Evolutionary conservation across 1,140 invertebrate genomes (phyloP), one percentile per base, ranked within the genome.

Genomic region (Drosophila kikkawai): DNA sequence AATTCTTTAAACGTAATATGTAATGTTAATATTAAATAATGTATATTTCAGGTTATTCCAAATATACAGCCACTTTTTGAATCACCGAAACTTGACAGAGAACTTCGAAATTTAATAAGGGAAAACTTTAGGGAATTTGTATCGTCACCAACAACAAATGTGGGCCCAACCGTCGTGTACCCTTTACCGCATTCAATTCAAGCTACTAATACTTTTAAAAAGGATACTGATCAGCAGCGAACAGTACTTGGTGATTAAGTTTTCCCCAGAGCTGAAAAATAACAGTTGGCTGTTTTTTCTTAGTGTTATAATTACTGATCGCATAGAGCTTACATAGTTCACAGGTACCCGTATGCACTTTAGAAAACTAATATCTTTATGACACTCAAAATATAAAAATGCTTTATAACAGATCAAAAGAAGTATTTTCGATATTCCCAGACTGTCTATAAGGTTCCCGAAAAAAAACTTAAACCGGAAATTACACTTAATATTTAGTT

Each of bases 81-180:
- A 85, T 98, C 97, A 92, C 96, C 96, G 12, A 98, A 98, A 93
- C 94, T 99, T 63, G 98, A 99, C 93, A 94, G 96, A 79, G 98
- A 99, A 93, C 93, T 99, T 56, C 94, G 97, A 48, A 95, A 94
- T 65, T 96, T 98, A 91, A 96, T 99, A 53, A 94, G 96, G 71
- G 97, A 98, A 86, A 97, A 96, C 60, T 99, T 99, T 92, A 95
- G 96, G 82, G 98, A 99, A 93, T 99, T 99, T 93, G 98, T 97
- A 86, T 94, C 95, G 85, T 94, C 95, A 51, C 93, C 94, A 34
- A 93, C 94, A 42, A 92, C 94, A 44, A 87, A 93, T 67, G 93
- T 79, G 17, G 44, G 65, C 15, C 85, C 67, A 53, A n/a, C 68
- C 17, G 45, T 81, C 19, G 45, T 68, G 9, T 85, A 74, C 53